Evolutionary conservation across 2,797 vertebrate species (phyloP).

Genomic region (Myotis pilosus): DNA sequence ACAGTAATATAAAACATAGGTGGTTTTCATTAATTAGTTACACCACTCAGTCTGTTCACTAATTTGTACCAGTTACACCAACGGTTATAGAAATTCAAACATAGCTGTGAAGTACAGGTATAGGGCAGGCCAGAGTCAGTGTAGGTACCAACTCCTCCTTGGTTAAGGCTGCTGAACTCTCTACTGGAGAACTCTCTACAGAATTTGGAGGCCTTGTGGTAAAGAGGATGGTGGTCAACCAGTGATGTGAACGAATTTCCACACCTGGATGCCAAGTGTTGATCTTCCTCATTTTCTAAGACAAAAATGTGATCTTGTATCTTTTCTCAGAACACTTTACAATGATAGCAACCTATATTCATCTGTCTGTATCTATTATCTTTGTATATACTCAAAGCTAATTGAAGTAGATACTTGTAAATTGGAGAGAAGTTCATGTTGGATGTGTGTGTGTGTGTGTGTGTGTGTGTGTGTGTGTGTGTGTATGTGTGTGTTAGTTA

Average conservation of each 20-base stretch:
- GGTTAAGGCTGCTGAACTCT: neutral
- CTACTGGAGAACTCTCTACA: neutral
- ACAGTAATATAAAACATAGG: neutral
- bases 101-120: neutral
- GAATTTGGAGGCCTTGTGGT: neutral
- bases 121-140: neutral
- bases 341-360: neutral
- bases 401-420: neutral
- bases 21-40: neutral
- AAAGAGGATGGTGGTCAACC: neutral
- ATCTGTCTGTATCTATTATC: neutral
- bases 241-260: neutral
- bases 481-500: neutral
- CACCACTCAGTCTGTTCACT: neutral
- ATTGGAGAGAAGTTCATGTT: neutral
- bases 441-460: neutral
- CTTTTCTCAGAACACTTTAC: neutral
- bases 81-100: neutral
- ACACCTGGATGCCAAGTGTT: neutral
- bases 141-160: neutral
- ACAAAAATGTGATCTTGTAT: neutral
- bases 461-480: neutral
- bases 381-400: neutral
- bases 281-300: slow-evolving; percentile 24
- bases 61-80: neutral